These are phyloP conservation scores for Mesocricetus auratus DNA, from an alignment of 2,113 vertebrate genomes.

Conservation along the genomic window DNA sequence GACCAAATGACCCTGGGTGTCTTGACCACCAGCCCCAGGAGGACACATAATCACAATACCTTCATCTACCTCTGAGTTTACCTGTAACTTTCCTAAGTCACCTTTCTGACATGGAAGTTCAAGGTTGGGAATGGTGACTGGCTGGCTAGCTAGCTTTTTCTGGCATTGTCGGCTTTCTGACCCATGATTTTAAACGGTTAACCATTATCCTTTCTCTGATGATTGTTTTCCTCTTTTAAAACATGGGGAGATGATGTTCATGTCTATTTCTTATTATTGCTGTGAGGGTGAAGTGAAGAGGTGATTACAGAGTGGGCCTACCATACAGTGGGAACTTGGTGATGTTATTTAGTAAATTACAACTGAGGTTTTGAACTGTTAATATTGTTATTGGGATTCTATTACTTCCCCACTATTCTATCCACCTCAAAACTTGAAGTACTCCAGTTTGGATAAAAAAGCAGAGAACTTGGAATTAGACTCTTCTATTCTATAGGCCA, in stretches of 20 bases:
- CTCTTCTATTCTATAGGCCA: neutral
- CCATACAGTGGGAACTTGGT: neutral
- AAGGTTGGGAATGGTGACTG: neutral
- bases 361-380: neutral
- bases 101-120: neutral
- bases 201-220: neutral
- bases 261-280: neutral
- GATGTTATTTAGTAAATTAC: neutral
- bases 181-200: neutral
- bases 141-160: neutral
- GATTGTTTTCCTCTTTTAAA: neutral
- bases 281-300: neutral
- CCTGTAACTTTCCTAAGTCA: neutral
- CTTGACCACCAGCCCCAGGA: neutral
- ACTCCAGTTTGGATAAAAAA: neutral
- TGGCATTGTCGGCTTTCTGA: neutral
- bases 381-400: neutral
- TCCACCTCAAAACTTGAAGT: neutral
- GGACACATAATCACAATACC: neutral
- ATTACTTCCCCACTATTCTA: neutral
- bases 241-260: neutral
- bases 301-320: neutral
- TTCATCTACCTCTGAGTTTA: neutral
- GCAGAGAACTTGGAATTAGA: neutral
- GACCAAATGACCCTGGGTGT: neutral